Evolutionary conservation across 2,888 invertebrate genomes (phyloP).

Genomic region (Ypsolopha sequella): DNA sequence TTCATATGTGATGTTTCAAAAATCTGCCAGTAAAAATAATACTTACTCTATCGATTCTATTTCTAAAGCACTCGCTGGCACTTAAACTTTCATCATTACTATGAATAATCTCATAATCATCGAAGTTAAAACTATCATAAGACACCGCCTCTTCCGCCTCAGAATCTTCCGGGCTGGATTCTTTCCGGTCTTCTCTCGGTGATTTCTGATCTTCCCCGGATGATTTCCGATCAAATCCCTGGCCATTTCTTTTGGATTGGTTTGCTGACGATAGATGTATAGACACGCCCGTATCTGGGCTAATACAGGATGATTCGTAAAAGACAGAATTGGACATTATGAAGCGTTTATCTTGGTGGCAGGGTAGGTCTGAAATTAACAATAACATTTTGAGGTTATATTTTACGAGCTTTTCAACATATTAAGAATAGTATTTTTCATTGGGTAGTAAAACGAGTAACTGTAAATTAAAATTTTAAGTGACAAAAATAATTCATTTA

Average conservation of each 20-base stretch:
- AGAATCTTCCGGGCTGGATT: constrained; percentile 15
- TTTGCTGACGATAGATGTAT: background rate
- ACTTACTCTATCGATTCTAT: constrained; percentile 17
- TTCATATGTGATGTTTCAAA: background rate
- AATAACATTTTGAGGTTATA: background rate
- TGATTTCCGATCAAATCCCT: background rate
- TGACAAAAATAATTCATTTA: too few species aligned
- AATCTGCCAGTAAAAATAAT: background rate
- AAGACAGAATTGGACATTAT: constrained; percentile 39
- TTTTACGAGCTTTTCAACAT: too few species aligned
- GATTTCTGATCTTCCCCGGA: background rate
- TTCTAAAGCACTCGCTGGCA: constrained; percentile 22
- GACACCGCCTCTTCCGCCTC: constrained; percentile 50
- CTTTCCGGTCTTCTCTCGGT: background rate
- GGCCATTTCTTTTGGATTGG: background rate
- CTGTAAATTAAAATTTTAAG: too few species aligned
- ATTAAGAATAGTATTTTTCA: background rate
- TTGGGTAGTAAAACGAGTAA: background rate
- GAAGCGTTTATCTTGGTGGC: constrained; percentile 49
- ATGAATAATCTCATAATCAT: constrained; percentile 55
- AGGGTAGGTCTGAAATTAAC: constrained; percentile 42
- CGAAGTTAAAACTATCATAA: constrained; percentile 44
- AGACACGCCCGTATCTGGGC: constrained; percentile 10
- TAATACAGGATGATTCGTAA: constrained; percentile 27
- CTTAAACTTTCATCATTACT: constrained; percentile 32